Conservation (phyloP, 2,797 vertebrate genomes). For the Microchirus variegatus region DNA sequence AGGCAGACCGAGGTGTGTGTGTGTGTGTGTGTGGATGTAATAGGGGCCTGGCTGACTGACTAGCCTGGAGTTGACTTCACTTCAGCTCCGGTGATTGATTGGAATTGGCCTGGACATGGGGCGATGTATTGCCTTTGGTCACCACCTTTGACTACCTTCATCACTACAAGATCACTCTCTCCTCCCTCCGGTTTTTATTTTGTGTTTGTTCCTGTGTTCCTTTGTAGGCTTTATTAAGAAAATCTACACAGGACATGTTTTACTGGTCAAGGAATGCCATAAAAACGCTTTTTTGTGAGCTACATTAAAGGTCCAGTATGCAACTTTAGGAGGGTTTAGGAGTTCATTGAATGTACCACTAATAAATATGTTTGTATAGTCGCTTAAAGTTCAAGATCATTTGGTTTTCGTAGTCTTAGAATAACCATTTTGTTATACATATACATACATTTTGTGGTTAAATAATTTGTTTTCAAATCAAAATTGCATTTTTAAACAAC, state of each 20-base stretch:
- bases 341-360: too few species aligned
- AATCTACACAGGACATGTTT: conserved; percentile 24
- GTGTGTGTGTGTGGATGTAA: conserved; percentile 32
- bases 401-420: too few species aligned
- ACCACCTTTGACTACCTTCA: conserved; percentile 84
- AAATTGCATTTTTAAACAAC: too few species aligned
- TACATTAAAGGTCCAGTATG: not conserved
- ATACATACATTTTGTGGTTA: too few species aligned
- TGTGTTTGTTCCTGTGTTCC: conserved; percentile 45
- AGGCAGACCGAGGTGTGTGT: conserved; percentile 65
- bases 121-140: conserved; percentile 79
- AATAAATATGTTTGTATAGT: too few species aligned
- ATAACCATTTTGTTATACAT: too few species aligned
- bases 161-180: conserved; percentile 68
- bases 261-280: conserved; percentile 9
- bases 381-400: too few species aligned
- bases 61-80: conserved; percentile 78
- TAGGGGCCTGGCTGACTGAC: conserved; percentile 62
- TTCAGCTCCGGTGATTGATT: conserved; percentile 81
- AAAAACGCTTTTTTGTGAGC: conserved; percentile 10
- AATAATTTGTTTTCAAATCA: too few species aligned
- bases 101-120: conserved; percentile 72
- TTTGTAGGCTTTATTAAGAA: conserved; percentile 58
- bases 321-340: too few species aligned
- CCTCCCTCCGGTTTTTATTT: conserved; percentile 35